Evolutionary conservation across 2,888 invertebrate genomes (phyloP).

Genomic region (Drosophila affinis): DNA sequence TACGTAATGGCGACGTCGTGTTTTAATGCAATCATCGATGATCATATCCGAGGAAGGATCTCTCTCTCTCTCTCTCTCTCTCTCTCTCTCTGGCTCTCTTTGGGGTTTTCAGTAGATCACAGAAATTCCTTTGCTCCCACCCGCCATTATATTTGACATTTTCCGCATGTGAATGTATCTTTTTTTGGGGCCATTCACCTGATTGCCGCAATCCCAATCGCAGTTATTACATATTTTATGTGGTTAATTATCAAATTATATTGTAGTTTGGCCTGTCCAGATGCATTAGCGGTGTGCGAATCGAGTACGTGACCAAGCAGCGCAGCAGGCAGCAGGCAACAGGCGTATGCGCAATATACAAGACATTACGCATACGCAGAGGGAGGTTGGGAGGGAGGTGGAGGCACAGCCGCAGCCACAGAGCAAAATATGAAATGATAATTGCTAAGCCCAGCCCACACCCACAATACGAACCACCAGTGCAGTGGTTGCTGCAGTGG

Average conservation of each 20-base stretch:
- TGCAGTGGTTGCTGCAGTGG: slow-evolving; percentile 14
- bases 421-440: slow-evolving; percentile 46
- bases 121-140: neutral
- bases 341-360: slow-evolving; percentile 68
- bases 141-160: slow-evolving; percentile 11
- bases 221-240: slow-evolving; percentile 51
- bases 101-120: too few relatives aligned
- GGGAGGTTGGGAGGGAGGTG: too few relatives aligned
- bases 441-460: slow-evolving; percentile 44
- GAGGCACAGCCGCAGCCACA: neutral
- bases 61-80: too few relatives aligned
- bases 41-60: neutral
- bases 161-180: neutral
- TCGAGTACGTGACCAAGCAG: slow-evolving; percentile 38
- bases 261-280: slow-evolving; percentile 57
- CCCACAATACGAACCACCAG: slow-evolving; percentile 17
- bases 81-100: too few relatives aligned
- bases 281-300: slow-evolving; percentile 50
- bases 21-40: neutral
- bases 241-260: slow-evolving; percentile 70
- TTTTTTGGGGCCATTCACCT: slow-evolving; percentile 31
- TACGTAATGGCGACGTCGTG: slow-evolving; percentile 40
- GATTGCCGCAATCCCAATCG: slow-evolving; percentile 26
- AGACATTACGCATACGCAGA: slow-evolving; percentile 66
- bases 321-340: neutral